phyloP scores from a whole-genome alignment of 2,113 vertebrate genomes.

The Oceanodroma tethys region DNA sequence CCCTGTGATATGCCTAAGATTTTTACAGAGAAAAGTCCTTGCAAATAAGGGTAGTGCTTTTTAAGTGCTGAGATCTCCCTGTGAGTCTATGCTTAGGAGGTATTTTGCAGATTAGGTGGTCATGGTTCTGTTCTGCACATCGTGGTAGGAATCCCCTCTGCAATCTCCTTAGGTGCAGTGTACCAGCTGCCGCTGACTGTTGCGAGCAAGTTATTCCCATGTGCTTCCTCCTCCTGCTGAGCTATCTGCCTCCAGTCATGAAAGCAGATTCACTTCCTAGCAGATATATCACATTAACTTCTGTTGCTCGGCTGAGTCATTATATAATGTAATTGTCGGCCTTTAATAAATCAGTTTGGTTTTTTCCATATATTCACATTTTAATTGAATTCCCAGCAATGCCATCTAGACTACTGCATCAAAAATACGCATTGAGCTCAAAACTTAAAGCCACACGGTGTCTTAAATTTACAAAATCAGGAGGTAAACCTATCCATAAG shows the following conservation, averaged over 20 bases:
- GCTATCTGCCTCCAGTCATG: not conserved
- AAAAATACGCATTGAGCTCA: not conserved
- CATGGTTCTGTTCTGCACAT: not conserved
- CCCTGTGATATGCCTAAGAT: not conserved
- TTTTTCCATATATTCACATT: not conserved
- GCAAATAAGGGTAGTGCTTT: not conserved
- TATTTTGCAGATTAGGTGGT: not conserved
- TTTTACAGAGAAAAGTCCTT: not conserved
- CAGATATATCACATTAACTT: not conserved
- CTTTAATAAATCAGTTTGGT: not conserved
- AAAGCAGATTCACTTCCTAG: not conserved
- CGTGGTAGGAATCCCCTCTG: not conserved
- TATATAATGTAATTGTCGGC: not conserved
- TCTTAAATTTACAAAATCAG: not conserved
- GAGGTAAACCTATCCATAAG: not conserved
- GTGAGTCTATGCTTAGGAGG: not conserved
- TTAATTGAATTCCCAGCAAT: not conserved
- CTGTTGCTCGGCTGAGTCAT: not conserved
- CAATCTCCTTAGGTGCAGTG: not conserved
- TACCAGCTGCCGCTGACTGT: not conserved
- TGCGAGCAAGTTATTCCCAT: not conserved
- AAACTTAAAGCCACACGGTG: not conserved
- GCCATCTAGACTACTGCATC: not conserved
- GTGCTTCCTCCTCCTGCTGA: not conserved
- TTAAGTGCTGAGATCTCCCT: not conserved